Evolutionary conservation across 2,888 invertebrate species (phyloP).

Genomic region (Andrena trimmerana): DNA sequence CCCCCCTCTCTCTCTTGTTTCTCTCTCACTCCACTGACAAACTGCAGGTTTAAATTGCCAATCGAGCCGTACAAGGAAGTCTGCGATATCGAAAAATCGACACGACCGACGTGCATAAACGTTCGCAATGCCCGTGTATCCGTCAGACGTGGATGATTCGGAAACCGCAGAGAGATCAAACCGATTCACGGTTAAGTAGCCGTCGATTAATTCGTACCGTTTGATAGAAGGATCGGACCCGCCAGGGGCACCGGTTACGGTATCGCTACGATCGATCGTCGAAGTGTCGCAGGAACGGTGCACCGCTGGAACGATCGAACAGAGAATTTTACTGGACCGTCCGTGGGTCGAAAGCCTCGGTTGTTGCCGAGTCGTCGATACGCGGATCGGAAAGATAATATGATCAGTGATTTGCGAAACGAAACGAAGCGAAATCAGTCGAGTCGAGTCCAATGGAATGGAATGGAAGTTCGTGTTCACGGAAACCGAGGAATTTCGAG

Average conservation of each 20-base stretch:
- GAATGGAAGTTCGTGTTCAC: constrained; percentile 16
- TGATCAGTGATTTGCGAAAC: not conserved
- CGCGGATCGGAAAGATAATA: too few relatives aligned
- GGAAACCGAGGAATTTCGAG: constrained; percentile 40
- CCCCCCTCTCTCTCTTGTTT: constrained; percentile 35
- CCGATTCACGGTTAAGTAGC: constrained; percentile 47
- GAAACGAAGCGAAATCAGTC: constrained; percentile 12
- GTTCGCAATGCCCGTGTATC: not conserved
- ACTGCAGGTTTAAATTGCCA: constrained; percentile 66
- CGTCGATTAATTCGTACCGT: constrained; percentile 56
- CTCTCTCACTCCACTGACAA: constrained; percentile 69
- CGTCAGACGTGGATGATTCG: constrained; percentile 19
- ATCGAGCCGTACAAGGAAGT: constrained; percentile 51
- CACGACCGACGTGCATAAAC: constrained; percentile 5
- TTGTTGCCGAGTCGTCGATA: too few relatives aligned
- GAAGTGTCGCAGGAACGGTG: constrained; percentile 12
- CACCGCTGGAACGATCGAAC: constrained; percentile 6
- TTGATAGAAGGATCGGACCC: constrained; percentile 61
- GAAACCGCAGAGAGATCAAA: constrained; percentile 3
- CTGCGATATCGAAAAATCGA: not conserved
- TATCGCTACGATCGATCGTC: constrained; percentile 49
- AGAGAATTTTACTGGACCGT: constrained; percentile 6
- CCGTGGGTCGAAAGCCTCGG: not conserved
- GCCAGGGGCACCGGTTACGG: constrained; percentile 66
- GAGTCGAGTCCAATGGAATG: not conserved